Evolutionary conservation across 2,888 invertebrate species (phyloP).

Genomic region (Epiblema foenella): DNA sequence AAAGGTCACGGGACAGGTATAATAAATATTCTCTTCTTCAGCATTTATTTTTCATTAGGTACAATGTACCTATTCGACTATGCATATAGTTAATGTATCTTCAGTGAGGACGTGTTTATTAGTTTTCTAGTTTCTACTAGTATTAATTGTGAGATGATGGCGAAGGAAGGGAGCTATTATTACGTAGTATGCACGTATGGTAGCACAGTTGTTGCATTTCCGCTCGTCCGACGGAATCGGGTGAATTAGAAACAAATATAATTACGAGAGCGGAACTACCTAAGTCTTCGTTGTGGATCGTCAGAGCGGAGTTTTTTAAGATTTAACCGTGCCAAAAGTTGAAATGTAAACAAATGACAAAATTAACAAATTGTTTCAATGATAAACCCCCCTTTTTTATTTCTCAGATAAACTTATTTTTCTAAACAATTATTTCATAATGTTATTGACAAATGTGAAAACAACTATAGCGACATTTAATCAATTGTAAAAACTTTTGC

Average conservation of each 20-base stretch:
- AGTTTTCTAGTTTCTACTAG: constrained; percentile 18
- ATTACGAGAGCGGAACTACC: too few species aligned
- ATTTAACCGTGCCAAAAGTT: neutral
- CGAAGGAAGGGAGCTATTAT: constrained; percentile 22
- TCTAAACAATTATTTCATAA: neutral
- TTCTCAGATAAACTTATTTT: neutral
- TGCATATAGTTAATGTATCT: neutral
- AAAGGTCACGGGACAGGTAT: too few species aligned
- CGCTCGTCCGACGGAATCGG: constrained; percentile 8
- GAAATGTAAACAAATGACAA: neutral
- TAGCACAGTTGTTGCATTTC: constrained; percentile 4
- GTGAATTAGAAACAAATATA: too few species aligned
- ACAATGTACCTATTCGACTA: neutral
- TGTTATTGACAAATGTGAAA: neutral
- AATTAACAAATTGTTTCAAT: neutral
- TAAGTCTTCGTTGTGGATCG: too few species aligned
- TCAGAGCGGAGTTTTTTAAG: neutral
- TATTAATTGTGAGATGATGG: constrained; percentile 17
- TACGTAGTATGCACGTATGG: too few species aligned
- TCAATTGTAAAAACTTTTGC: neutral
- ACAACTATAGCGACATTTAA: neutral
- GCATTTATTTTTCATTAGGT: neutral
- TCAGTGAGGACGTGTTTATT: neutral
- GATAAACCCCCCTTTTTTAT: neutral
- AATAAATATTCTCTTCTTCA: too few species aligned